Conservation (phyloP, 2,888 invertebrate species). For the Noctua pronuba region DNA sequence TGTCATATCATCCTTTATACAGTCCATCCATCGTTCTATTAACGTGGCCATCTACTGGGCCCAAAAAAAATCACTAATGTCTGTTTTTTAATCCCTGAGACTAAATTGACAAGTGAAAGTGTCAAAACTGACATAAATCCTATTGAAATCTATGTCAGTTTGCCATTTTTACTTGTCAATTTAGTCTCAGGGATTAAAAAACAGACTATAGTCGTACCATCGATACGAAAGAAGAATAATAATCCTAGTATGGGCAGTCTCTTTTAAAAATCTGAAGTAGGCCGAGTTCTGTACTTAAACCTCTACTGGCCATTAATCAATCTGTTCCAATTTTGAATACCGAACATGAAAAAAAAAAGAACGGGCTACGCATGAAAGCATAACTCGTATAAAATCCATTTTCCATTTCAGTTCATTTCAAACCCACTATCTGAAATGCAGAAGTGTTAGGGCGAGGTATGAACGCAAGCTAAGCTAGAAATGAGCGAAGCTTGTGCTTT, state of each 20-base stretch:
- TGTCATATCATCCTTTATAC: too few relatives aligned
- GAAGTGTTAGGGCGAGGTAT: conserved; percentile 5
- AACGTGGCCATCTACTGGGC: too few relatives aligned
- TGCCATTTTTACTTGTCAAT: too few relatives aligned
- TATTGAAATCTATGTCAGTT: too few relatives aligned
- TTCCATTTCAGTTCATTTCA: conserved; percentile 53
- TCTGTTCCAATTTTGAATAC: conserved; percentile 10
- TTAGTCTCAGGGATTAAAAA: too few relatives aligned
- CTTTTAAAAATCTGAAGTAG: background rate
- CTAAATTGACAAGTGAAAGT: too few relatives aligned
- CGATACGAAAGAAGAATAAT: background rate
- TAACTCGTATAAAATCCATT: conserved; percentile 47
- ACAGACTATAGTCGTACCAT: background rate
- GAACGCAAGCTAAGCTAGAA: conserved; percentile 23
- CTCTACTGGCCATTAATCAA: background rate
- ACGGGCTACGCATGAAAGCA: conserved; percentile 10
- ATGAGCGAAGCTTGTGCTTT: background rate
- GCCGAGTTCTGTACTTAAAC: background rate
- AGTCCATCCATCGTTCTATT: too few relatives aligned
- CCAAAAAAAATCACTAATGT: too few relatives aligned
- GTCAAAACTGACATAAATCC: too few relatives aligned
- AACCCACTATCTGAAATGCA: conserved; percentile 34
- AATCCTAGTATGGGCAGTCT: background rate
- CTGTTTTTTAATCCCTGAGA: too few relatives aligned
- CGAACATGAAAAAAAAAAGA: conserved; percentile 9